phyloP scores from a whole-genome alignment of 2,888 invertebrate species.

The Pristionchus maxplancki region DNA sequence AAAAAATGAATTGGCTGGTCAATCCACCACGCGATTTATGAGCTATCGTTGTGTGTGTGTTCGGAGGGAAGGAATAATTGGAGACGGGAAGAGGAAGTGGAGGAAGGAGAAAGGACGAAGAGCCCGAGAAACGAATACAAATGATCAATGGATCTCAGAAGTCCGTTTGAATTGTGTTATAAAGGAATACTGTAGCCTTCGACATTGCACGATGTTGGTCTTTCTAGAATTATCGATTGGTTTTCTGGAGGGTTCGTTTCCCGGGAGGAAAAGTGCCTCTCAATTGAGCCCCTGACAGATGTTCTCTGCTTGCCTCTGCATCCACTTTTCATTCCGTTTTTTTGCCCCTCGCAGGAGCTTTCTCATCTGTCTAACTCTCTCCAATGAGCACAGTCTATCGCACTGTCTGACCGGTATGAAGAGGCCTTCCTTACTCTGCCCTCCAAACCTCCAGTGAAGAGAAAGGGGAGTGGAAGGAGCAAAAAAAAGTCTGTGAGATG shows the following conservation, averaged over 20 bases:
- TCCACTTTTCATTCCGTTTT: conserved; percentile 19
- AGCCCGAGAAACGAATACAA: background rate
- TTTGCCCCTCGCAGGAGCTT: background rate
- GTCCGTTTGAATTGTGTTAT: no score
- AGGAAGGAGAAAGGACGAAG: background rate
- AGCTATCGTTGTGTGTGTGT: conserved; percentile 12
- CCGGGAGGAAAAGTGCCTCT: background rate
- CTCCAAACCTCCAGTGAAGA: conserved; percentile 14
- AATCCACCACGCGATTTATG: conserved; percentile 27
- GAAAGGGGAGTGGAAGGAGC: background rate
- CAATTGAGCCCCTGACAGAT: background rate
- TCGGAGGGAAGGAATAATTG: conserved; percentile 9
- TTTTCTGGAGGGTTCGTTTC: background rate
- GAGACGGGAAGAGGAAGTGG: background rate
- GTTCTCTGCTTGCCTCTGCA: background rate
- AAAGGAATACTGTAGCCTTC: background rate
- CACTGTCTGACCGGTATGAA: background rate
- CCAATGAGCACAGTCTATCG: background rate
- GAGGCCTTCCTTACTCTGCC: background rate
- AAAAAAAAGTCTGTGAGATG: conserved; percentile 39
- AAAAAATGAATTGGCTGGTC: conserved; percentile 35
- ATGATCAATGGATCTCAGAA: background rate
- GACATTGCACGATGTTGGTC: background rate
- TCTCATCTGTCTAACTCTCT: background rate
- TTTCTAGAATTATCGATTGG: background rate